Evolutionary conservation across 2,113 vertebrate species (phyloP).

Genomic region (Probosciger aterrimus): DNA sequence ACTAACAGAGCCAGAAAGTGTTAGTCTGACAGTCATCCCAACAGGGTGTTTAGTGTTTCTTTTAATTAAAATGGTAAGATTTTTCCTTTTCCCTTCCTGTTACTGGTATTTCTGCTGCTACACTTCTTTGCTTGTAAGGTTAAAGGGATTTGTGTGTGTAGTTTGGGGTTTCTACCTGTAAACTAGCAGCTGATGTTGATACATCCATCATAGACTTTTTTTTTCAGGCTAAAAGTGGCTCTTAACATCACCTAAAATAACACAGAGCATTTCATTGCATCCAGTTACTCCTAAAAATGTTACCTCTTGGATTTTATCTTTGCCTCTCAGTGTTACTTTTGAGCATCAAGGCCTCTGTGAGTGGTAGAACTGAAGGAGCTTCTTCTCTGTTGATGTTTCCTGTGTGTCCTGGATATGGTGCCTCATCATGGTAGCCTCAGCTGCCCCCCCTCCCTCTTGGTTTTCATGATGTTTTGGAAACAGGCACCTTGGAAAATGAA

Average conservation of each 20-base stretch:
- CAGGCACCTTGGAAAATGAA: neutral
- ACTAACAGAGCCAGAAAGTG: neutral
- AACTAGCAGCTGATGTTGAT: neutral
- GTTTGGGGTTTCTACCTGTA: neutral
- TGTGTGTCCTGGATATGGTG: neutral
- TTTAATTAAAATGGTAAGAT: neutral
- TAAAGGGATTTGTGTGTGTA: neutral
- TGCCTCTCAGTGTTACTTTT: neutral
- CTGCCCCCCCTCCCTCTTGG: neutral
- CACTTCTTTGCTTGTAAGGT: neutral
- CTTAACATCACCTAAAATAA: neutral
- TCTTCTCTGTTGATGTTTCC: neutral
- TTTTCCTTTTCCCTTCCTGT: neutral
- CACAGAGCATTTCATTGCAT: neutral
- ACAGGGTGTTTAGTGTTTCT: neutral
- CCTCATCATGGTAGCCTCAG: accelerated
- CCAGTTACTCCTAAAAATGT: neutral
- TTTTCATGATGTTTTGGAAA: neutral
- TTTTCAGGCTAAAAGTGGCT: neutral
- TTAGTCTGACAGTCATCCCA: neutral
- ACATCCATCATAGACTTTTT: neutral
- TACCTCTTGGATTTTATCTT: neutral
- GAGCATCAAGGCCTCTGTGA: neutral
- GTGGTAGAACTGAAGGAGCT: neutral
- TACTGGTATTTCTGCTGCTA: neutral